Evolutionary conservation across 23 tunicate genomes (phyloP).

Genomic region (Trididemnum clinides): DNA sequence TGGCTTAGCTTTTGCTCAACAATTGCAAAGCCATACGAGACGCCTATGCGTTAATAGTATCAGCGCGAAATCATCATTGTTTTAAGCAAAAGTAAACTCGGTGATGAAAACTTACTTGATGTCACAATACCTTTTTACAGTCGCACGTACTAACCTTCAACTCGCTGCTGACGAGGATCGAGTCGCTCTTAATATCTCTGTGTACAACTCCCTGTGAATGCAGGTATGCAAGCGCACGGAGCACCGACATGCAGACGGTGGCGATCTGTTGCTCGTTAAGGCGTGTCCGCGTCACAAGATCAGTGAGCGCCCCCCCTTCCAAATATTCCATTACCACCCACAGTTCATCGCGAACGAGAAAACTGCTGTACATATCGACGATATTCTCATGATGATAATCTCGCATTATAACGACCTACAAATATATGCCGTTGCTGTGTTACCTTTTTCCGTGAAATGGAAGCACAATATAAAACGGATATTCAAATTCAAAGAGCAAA

Average conservation of each 20-base stretch:
- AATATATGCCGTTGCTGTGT: background rate
- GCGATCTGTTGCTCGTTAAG: slow-evolving; percentile 95
- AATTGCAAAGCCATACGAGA: too few relatives aligned
- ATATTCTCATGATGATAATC: slow-evolving; percentile 94
- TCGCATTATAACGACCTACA: slow-evolving; percentile 96
- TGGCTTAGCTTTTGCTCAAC: too few relatives aligned
- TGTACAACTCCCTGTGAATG: slow-evolving; percentile 92
- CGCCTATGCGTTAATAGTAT: too few relatives aligned
- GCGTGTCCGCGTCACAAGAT: slow-evolving; percentile 87
- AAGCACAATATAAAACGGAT: too few relatives aligned
- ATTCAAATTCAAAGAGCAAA: too few relatives aligned
- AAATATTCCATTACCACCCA: slow-evolving; percentile 99
- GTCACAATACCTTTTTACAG: too few relatives aligned
- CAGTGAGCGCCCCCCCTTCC: slow-evolving; percentile 97
- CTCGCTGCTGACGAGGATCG: slow-evolving; percentile 78
- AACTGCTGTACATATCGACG: slow-evolving; percentile 97
- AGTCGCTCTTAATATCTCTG: slow-evolving; percentile 98
- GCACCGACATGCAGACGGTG: slow-evolving; percentile 87
- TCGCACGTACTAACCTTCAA: slow-evolving; percentile 66
- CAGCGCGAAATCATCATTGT: too few relatives aligned
- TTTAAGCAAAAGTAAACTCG: too few relatives aligned
- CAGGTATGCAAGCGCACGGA: slow-evolving; percentile 86
- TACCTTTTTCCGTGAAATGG: background rate
- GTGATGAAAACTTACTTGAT: too few relatives aligned
- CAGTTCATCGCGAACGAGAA: slow-evolving; percentile 86